Base-by-base conservation (phyloP, 1,140 invertebrate species). In the Achroia grisella region DNA sequence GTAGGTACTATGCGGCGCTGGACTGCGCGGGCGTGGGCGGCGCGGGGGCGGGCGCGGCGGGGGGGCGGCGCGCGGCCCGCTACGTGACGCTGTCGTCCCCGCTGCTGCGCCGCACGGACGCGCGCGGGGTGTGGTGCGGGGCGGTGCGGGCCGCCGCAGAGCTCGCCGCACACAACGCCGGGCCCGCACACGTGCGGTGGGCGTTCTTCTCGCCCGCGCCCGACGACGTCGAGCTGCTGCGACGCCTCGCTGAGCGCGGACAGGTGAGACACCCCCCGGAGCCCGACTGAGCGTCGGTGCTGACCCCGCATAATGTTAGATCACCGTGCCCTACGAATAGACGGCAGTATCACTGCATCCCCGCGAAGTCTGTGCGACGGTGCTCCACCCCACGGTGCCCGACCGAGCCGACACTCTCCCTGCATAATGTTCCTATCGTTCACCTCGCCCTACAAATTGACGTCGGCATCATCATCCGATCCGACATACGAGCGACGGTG, bases 1-100 rank as follows among this genome's bases (percentile, higher is more conserved):
- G 17, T 51, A 94, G 93, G 41, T 96, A 93, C 80, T 93, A 96
- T 62, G 90, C 95, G 37, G 93, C 97, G 44, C 71, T 98, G 30
- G 95, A 97, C 82, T 93, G 93, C 48, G 91, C 93, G 11, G 95
- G 95, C 43, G 88, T 92, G 48, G 91, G 91, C 8, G 78, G 88
- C 1, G 80, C 87, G 27, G 71, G 77, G 55, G 88, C 92, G 5
- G 81, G 88, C 34, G 72, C 82, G 17, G 2, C 6, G 17, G 17
- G 2, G 17, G 17, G 2, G 48, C 37, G 39, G 40, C 23, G 37
- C 39, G 45, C 39, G 52, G 1, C 14, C 15, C 40, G 11, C 29
- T 37, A 10, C 43, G 35, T 40, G 33, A 39, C 27, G 44, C 51
- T 27, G 50, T 52, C 50, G 10, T 42, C 33, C 35, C n/a, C 31